Evolutionary conservation across 2,797 vertebrate genomes (phyloP).

Genomic region (Psittacula derbiana): DNA sequence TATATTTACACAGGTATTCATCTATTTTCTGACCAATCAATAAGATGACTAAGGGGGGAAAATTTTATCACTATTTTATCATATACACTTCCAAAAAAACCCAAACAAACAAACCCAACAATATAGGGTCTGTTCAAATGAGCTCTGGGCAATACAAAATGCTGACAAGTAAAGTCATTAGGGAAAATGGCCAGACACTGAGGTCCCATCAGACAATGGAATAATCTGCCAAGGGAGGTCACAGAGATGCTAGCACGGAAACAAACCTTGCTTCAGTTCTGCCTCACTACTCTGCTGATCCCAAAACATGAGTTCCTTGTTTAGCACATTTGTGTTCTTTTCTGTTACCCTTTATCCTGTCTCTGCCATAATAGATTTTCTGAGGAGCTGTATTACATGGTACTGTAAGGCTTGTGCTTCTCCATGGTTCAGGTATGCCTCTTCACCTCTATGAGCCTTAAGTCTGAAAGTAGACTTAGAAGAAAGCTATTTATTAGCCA

Average conservation of each 20-base stretch:
- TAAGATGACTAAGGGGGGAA: slow-evolving; percentile 60
- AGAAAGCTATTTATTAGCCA: neutral
- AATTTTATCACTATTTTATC: neutral
- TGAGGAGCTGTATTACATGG: neutral
- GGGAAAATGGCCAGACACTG: slow-evolving; percentile 32
- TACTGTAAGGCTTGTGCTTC: neutral
- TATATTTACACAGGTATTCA: neutral
- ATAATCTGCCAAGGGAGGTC: slow-evolving; percentile 64
- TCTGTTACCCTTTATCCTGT: neutral
- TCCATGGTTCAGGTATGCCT: neutral
- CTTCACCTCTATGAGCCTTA: neutral
- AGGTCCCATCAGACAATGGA: slow-evolving; percentile 45
- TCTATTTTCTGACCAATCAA: slow-evolving; percentile 46
- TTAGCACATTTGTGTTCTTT: neutral
- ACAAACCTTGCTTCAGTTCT: neutral
- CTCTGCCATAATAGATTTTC: neutral
- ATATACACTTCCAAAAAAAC: neutral
- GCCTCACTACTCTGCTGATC: neutral
- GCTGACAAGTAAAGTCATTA: neutral
- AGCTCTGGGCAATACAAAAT: neutral
- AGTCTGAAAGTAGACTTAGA: neutral
- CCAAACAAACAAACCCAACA: neutral
- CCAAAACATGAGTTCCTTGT: neutral
- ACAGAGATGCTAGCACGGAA: neutral
- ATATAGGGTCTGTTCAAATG: neutral